Base-by-base conservation (phyloP, 23 tunicate species). In the Oikopleura dioica region DNA sequence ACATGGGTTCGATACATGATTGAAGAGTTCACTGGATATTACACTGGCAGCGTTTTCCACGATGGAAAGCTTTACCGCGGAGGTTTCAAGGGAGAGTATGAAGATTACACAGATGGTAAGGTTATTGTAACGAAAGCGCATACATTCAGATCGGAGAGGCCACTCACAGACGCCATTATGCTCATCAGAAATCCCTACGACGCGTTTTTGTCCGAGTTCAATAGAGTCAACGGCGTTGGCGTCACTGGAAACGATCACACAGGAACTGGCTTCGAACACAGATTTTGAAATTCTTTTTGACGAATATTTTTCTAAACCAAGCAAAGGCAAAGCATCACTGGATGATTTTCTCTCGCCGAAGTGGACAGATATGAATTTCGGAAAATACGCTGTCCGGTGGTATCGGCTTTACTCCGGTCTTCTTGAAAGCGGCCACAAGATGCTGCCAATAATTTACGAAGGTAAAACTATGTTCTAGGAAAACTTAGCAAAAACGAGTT, bases 141-240 rank as follows among this genome's bases (percentile, higher is more conserved):
- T 44, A 58, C 68, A 1, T 29, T 32, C 69, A 1, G 0, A 37
- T 33, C 58, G 0, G 79, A 36, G 2, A 55, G 80, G 1, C 50
- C 1, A 34, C 81, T 59, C 34, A 80, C 63, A 0, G 78, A 68
- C 59, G 80, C 80, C 12, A 83, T 83, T 69, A 28, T 83, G 36
- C 28, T 83, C 38, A 68, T 83, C 0, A 68, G 87, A 38, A 83
- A 80, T 68, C 87, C 87, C 1, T 83, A 58, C 55, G 83, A 83
- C 59, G 87, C 87, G 0, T 75, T 83, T 30, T 23, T 80, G 37
- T 83, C 87, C 36, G 87, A 83, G 68, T 83, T 37, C 59, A 83
- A 83, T 35, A 59, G 87, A 63, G 34, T 78, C 35, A 36, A 37
- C 32, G 82, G 78, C 2, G 87, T 63, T 21, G n/a, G 31, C 30